Conservation (phyloP, 2,888 invertebrate genomes). For the Bellardia bayeri region DNA sequence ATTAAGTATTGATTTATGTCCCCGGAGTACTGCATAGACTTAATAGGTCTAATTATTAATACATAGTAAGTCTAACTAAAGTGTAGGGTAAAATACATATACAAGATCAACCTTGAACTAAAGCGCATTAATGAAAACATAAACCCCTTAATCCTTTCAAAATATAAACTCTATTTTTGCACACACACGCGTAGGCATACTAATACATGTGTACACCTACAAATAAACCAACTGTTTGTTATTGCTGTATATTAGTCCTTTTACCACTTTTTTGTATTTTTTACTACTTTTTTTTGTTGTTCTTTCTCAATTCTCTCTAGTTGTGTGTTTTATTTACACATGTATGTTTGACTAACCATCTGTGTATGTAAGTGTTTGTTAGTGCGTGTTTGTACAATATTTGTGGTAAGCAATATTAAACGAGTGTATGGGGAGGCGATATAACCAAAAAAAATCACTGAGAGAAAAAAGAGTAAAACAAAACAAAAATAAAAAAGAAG, state of each 20-base stretch:
- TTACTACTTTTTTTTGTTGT: not conserved
- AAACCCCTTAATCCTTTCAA: not conserved
- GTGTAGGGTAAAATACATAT: not conserved
- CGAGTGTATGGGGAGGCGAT: constrained; percentile 11
- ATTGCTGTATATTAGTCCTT: not conserved
- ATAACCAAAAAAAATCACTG: not conserved
- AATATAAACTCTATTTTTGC: constrained; percentile 6
- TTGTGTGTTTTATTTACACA: constrained; percentile 6
- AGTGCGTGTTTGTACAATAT: constrained; percentile 5
- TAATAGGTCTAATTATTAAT: not conserved
- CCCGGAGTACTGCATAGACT: no score
- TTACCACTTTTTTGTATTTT: not conserved
- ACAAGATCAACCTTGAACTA: constrained; percentile 18
- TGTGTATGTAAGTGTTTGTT: not conserved
- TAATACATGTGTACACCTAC: not conserved
- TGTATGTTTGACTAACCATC: not conserved
- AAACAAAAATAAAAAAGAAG: not conserved
- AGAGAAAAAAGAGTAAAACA: not conserved
- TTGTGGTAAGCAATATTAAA: constrained; percentile 56
- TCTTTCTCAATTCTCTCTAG: not conserved
- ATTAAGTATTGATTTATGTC: no score
- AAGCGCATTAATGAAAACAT: constrained; percentile 17
- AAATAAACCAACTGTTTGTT: constrained; percentile 24
- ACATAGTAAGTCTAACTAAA: not conserved
- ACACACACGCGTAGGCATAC: not conserved